These are phyloP conservation scores for Dunckerocampus dactyliophorus DNA, from an alignment of 2,113 vertebrate genomes.

Conservation along the genomic window DNA sequence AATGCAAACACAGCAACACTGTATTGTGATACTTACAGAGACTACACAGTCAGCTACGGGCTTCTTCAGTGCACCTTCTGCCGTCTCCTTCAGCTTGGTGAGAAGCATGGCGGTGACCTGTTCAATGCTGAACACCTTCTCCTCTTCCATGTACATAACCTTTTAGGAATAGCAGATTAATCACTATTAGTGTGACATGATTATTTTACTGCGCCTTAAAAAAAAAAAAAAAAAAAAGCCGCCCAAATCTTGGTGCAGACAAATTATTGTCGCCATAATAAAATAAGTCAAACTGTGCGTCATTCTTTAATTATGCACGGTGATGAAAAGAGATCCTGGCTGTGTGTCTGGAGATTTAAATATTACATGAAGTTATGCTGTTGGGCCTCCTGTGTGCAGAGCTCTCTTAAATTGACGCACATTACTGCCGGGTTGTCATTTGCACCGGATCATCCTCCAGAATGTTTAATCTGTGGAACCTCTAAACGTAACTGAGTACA, in stretches of 20 bases:
- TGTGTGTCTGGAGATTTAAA: too few relatives aligned
- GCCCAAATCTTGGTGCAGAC: background rate
- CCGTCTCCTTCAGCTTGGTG: conserved; percentile 93
- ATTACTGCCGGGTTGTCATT: too few relatives aligned
- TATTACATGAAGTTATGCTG: background rate
- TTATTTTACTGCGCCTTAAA: background rate
- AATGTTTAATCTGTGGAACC: too few relatives aligned
- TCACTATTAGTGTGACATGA: background rate
- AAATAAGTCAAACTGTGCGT: too few relatives aligned
- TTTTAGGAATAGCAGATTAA: conserved; percentile 41
- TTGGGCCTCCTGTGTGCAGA: too few relatives aligned
- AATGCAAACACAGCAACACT: background rate
- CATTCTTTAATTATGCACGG: too few relatives aligned
- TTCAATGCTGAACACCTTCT: conserved; percentile 90
- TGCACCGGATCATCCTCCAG: too few relatives aligned
- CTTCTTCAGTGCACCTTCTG: conserved; percentile 90
- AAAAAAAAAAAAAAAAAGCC: background rate
- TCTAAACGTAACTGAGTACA: too few relatives aligned
- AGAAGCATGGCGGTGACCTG: conserved; percentile 95
- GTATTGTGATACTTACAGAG: conserved; percentile 79
- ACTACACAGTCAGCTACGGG: conserved; percentile 94
- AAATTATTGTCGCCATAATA: background rate
- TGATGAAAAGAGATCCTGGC: too few relatives aligned
- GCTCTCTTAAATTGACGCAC: too few relatives aligned
- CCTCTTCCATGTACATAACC: conserved; percentile 97